These are phyloP conservation scores for Odontamblyopus rebecca DNA, from an alignment of 2,797 vertebrate genomes.

Conservation along the genomic window DNA sequence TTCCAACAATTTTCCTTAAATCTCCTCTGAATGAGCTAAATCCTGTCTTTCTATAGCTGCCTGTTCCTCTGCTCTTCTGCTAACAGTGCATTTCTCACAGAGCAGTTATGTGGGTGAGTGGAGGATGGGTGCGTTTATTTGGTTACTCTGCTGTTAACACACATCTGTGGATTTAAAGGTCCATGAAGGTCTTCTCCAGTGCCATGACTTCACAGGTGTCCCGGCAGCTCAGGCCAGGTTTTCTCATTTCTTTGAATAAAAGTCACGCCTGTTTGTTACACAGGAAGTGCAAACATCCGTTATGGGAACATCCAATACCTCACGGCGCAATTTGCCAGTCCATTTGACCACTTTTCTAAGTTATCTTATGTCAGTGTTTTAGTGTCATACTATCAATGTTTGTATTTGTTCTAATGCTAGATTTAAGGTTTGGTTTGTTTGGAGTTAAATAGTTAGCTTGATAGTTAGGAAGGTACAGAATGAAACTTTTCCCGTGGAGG, in stretches of 20 bases:
- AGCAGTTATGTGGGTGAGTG: conserved; percentile 25
- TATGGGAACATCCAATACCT: conserved; percentile 38
- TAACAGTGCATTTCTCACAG: conserved; percentile 25
- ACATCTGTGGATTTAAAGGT: conserved; percentile 41
- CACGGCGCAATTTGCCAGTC: conserved; percentile 45
- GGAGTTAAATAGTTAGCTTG: not conserved
- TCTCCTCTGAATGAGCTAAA: not conserved
- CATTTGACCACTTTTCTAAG: conserved; percentile 31
- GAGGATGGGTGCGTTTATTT: conserved; percentile 36
- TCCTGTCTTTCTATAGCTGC: not conserved
- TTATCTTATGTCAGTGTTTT: conserved; percentile 21
- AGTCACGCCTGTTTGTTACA: conserved; percentile 63
- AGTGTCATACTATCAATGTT: conserved; percentile 1
- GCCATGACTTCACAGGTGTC: conserved; percentile 49
- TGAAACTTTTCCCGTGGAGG: no score
- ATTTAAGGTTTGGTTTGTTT: not conserved
- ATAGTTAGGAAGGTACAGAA: not conserved
- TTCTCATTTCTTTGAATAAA: conserved; percentile 57
- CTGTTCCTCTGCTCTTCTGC: conserved; percentile 3
- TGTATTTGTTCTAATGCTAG: conserved; percentile 5
- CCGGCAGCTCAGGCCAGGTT: conserved; percentile 39
- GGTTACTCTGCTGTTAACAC: conserved; percentile 40
- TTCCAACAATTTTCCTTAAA: not conserved
- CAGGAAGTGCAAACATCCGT: conserved; percentile 67
- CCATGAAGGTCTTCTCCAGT: conserved; percentile 30